These are phyloP conservation scores for Pelobates fuscus DNA, from an alignment of 2,113 vertebrate species.

Conservation along the genomic window DNA sequence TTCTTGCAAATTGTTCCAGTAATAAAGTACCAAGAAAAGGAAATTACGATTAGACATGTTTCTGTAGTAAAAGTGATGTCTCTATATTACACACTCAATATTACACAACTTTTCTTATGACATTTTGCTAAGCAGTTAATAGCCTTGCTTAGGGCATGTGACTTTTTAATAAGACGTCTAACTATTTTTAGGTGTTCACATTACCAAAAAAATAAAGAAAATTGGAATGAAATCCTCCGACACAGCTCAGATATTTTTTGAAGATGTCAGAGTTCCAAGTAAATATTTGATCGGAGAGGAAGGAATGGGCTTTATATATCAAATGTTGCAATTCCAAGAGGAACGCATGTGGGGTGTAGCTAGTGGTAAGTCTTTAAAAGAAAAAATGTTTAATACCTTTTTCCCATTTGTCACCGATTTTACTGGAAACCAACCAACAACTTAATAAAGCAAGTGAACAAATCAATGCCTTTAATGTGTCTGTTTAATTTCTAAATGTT, in stretches of 20 bases:
- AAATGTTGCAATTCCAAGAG: conserved; percentile 88
- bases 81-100: not conserved
- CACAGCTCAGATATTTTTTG: conserved; percentile 80
- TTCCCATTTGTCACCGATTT: not conserved
- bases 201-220: conserved; percentile 81
- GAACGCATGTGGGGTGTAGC: conserved; percentile 76
- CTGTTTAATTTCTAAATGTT: not conserved
- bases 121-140: not conserved
- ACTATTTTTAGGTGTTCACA: conserved; percentile 67
- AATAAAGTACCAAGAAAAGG: not conserved
- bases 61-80: not conserved
- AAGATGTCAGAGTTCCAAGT: conserved; percentile 77
- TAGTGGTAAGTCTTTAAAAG: conserved; percentile 74
- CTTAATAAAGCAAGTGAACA: too few relatives aligned
- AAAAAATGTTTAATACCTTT: not conserved
- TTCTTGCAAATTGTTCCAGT: not conserved
- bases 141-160: not conserved
- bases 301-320: conserved; percentile 83
- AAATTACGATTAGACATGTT: not conserved
- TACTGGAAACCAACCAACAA: not conserved
- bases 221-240: conserved; percentile 83
- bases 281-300: conserved; percentile 79
- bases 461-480: too few relatives aligned
- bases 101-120: not conserved
- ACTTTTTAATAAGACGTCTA: not conserved